Evolutionary conservation across 1,140 invertebrate genomes (phyloP).

Genomic region (Drosophila nebulosa): DNA sequence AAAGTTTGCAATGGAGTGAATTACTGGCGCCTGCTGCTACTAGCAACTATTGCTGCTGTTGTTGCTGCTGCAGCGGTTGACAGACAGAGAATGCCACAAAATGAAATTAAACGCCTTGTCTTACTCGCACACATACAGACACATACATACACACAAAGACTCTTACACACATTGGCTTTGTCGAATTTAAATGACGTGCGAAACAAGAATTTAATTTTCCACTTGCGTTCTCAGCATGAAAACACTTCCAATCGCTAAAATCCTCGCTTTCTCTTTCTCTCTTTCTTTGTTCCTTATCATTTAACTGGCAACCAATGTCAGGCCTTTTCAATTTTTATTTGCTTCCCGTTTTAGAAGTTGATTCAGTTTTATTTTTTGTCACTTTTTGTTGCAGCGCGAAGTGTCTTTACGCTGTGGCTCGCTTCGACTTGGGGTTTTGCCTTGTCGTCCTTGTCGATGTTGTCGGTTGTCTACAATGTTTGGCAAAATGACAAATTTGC

Average conservation of each 20-base stretch:
- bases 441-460: slow-evolving; percentile 32
- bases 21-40: slow-evolving; percentile 14
- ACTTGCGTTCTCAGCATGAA: slow-evolving; percentile 46
- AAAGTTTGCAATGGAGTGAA: slow-evolving; percentile 24
- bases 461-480: slow-evolving; percentile 50
- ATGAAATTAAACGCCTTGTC: slow-evolving; percentile 75
- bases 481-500: slow-evolving; percentile 80
- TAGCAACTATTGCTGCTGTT: not conserved
- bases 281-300: not conserved
- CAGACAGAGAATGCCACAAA: slow-evolving; percentile 47
- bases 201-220: slow-evolving; percentile 80
- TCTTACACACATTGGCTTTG: slow-evolving; percentile 41
- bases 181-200: slow-evolving; percentile 78
- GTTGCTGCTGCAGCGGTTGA: slow-evolving; percentile 24
- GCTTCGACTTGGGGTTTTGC: slow-evolving; percentile 14
- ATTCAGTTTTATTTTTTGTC: not conserved
- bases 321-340: slow-evolving; percentile 55
- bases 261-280: not conserved
- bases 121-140: slow-evolving; percentile 16
- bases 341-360: slow-evolving; percentile 33
- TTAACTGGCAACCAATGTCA: slow-evolving; percentile 40
- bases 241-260: slow-evolving; percentile 12
- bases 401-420: not conserved
- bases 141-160: slow-evolving; percentile 1
- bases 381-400: not conserved